Evolutionary conservation across 2,888 invertebrate species (phyloP).

Genomic region (Trachelus tabidus): DNA sequence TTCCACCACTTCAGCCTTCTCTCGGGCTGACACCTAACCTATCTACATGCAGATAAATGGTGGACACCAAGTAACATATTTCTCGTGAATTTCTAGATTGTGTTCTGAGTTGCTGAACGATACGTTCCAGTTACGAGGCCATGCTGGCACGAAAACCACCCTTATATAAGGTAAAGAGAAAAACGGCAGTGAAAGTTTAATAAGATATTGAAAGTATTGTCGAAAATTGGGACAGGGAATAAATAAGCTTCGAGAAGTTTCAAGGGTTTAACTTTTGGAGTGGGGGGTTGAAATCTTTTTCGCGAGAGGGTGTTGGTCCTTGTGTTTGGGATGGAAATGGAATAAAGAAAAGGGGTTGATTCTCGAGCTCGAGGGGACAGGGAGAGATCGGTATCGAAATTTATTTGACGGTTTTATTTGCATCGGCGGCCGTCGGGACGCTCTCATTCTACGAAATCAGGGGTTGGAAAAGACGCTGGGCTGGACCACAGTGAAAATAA

Average conservation of each 20-base stretch:
- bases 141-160: background rate
- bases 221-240: background rate
- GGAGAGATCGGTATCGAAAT: constrained; percentile 61
- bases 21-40: background rate
- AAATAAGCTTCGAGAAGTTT: background rate
- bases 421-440: constrained; percentile 47
- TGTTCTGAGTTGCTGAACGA: background rate
- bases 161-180: background rate
- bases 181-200: background rate
- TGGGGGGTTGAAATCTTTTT: background rate
- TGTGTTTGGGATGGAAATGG: constrained; percentile 13
- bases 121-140: background rate
- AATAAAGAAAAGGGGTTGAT: constrained; percentile 47
- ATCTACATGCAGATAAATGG: background rate
- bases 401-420: constrained; percentile 63
- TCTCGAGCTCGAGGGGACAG: constrained; percentile 25
- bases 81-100: background rate
- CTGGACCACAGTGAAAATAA: constrained; percentile 56
- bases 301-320: background rate
- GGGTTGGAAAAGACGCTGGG: constrained; percentile 36
- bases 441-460: constrained; percentile 26
- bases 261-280: background rate
- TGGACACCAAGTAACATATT: background rate
- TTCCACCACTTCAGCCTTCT: constrained; percentile 45
- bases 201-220: background rate